Percentiles rank a stretch among this genome's conserved stretches.
Conservation (phyloP, 2,113 vertebrate species). For the Hemibagrus wyckioides region DNA sequence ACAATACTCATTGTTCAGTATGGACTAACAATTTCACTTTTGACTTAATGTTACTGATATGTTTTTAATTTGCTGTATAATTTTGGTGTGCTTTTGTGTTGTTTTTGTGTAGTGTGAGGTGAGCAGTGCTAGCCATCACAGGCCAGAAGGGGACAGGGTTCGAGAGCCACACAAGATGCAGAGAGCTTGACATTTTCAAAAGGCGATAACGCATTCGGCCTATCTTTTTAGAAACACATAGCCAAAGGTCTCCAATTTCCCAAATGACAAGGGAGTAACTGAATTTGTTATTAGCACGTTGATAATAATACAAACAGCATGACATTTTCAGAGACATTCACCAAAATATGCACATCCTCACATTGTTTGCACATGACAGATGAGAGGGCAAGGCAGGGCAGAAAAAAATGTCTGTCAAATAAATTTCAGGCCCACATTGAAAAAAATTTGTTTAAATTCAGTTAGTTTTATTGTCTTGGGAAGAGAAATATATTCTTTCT, state of each 20-base stretch:
- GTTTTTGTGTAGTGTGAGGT: not conserved
- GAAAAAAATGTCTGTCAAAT: conserved; percentile 30
- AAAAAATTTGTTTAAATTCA: not conserved
- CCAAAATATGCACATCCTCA: conserved; percentile 52
- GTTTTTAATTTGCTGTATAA: not conserved
- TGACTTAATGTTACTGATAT: not conserved
- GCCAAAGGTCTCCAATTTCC: conserved; percentile 70
- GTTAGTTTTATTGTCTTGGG: not conserved
- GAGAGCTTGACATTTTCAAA: conserved; percentile 73
- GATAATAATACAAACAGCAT: conserved; percentile 65
- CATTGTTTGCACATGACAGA: conserved; percentile 32
- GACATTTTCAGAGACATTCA: conserved; percentile 66
- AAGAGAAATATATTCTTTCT: not conserved
- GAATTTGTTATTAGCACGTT: conserved; percentile 69
- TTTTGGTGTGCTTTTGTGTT: not conserved
- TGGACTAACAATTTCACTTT: not conserved
- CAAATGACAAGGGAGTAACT: conserved; percentile 66
- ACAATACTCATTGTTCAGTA: not conserved
- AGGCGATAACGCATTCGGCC: conserved; percentile 69
- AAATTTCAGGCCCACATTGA: not conserved
- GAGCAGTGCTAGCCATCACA: conserved; percentile 25
- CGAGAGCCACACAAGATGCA: conserved; percentile 39
- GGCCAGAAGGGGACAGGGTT: conserved; percentile 54
- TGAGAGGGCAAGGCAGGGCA: conserved; percentile 47
- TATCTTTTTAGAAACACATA: conserved; percentile 60